Evolutionary conservation across 2,113 vertebrate genomes (phyloP).

Genomic region (Carassius auratus): DNA sequence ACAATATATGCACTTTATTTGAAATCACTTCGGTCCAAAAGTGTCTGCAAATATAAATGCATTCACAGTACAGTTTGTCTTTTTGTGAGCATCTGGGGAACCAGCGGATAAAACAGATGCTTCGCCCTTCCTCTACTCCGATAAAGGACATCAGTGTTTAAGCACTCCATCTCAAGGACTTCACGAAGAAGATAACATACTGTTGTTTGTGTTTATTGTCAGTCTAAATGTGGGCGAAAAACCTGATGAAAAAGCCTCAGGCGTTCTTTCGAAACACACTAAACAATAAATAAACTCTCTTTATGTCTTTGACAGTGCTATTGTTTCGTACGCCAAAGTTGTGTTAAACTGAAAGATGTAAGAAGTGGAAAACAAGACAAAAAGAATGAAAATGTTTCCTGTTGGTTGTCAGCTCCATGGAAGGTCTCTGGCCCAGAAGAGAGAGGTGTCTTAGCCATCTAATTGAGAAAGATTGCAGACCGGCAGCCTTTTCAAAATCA

Average conservation of each 20-base stretch:
- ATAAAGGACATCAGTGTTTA: slow-evolving; percentile 15
- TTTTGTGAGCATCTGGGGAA: not conserved
- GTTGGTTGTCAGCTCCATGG: slow-evolving; percentile 54
- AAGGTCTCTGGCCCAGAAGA: slow-evolving; percentile 38
- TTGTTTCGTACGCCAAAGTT: slow-evolving; percentile 53
- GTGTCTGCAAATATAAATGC: not conserved
- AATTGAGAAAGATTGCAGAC: slow-evolving; percentile 58
- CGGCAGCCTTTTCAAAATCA: slow-evolving; percentile 46
- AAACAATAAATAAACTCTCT: slow-evolving; percentile 39
- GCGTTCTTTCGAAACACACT: slow-evolving; percentile 47
- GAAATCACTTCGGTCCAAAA: not conserved
- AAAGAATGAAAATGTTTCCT: slow-evolving; percentile 25
- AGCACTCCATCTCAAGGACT: slow-evolving; percentile 38
- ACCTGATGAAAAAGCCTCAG: slow-evolving; percentile 41
- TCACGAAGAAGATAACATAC: slow-evolving; percentile 49
- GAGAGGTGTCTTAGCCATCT: slow-evolving; percentile 40
- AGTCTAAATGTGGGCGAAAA: slow-evolving; percentile 44
- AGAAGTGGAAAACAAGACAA: slow-evolving; percentile 43
- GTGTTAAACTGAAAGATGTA: slow-evolving; percentile 44
- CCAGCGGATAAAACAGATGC: not conserved
- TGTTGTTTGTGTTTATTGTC: slow-evolving; percentile 51
- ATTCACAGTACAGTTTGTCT: not conserved
- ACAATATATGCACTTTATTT: slow-evolving; percentile 10
- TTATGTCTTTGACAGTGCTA: slow-evolving; percentile 29
- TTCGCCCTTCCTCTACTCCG: slow-evolving; percentile 15